A percentile compares a stretch with the other conserved stretches of the same genome.
phyloP scores from a whole-genome alignment of 2,888 invertebrate genomes.

The Argyra leucocephala region DNA sequence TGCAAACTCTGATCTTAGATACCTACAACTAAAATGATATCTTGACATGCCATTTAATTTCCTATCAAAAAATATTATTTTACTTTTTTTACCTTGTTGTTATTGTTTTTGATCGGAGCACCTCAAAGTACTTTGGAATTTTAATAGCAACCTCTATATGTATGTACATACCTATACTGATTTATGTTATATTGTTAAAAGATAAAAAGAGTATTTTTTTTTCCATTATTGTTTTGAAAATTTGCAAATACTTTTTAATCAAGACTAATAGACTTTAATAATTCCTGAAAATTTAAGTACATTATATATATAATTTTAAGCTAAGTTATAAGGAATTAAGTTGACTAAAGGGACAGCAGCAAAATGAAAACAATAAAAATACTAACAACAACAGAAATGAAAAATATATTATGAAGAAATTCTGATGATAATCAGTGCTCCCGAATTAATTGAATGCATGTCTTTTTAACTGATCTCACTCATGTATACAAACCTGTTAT shows the following conservation, averaged over 20 bases:
- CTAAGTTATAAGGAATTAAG: too few relatives aligned
- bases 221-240: neutral
- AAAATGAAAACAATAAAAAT: neutral
- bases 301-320: too few relatives aligned
- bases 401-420: neutral
- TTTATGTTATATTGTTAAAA: neutral
- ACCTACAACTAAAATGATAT: neutral
- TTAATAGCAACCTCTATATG: neutral
- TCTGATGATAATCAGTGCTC: neutral
- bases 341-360: too few relatives aligned
- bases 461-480: neutral
- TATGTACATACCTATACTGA: neutral
- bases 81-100: neutral
- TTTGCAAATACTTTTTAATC: neutral
- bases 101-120: neutral
- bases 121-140: neutral
- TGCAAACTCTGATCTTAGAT: too few relatives aligned
- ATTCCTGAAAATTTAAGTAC: neutral
- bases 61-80: neutral
- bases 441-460: conserved; percentile 3
- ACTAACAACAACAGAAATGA: neutral
- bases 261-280: neutral
- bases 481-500: neutral
- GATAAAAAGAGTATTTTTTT: neutral
- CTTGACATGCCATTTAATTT: neutral